Base-by-base conservation (phyloP, 2,797 vertebrate species). In the Cygnus olor region DNA sequence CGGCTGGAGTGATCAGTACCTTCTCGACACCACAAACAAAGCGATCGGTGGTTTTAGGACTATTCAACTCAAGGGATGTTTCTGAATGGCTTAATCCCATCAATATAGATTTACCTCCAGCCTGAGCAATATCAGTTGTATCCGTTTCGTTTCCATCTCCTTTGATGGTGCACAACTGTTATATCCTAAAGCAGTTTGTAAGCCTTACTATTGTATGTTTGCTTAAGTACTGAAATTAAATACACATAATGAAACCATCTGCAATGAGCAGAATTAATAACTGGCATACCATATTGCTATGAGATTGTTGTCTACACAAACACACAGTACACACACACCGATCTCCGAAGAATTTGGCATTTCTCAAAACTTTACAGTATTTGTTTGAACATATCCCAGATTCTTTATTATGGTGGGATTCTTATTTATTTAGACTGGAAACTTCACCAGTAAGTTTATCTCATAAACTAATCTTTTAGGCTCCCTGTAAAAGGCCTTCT, bases 221-320 rank as follows among this genome's bases (percentile, higher is more conserved):
- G 91, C 92, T 97, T 93, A 95, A 97, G 95, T 87, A 27, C 91
- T 83, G 93, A 92, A 97, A 97, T 97, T 95, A 98, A 97, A 96
- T 95, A 91, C 83, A 94, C 93, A 91, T 92, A 94, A 96, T 93
- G 92, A 96, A 97, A 80, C 95, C 95, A 96, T 97, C 94, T 97
- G 93, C 88, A 91, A 95, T 76, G 94, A 96, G 87, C 88, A 91
- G 95, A 96, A 97, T 97, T 96, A 97, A 96, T 97, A 97, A 96
- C 76, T 95, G 88, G 97, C 94, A 73, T 96, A 97, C 87, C 97
- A 96, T 96, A 96, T 97, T 98, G 96, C 96, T 96, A 4, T 5
- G 94, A 97, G 97, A 97, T 94, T 97, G 96, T 95, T 83, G 89
- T 84, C 87, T 95, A 95, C 95, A 96, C 93, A 97, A 97, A 96